Base-by-base conservation (phyloP, 2,888 invertebrate species). In the Scotopteryx bipunctaria region DNA sequence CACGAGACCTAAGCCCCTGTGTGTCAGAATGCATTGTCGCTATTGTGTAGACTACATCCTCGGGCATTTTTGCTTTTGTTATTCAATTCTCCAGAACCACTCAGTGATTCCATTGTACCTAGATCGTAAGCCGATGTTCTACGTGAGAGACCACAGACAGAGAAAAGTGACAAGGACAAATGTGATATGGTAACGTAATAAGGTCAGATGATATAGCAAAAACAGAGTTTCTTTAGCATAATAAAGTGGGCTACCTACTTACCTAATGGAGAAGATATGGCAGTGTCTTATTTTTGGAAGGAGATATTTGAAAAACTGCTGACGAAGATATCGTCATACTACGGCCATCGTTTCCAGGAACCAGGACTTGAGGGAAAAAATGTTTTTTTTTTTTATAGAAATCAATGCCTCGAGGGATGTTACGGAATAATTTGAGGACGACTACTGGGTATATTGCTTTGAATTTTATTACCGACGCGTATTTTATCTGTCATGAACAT, bases 41-140 rank as follows among this genome's bases (percentile, higher is more conserved):
- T 45, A 64, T 67, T 70, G 67, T 71, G 59, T 51, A 49, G 57
- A 45, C 46, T 53, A 44, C 50, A 56, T 60, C 62, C 61, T 61
- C 46, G 60, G 45, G 55, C 61, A 64, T 73, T 71, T 72, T 71
- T 66, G 66, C 66, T 72, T 78, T 82, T 83, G 80, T 81, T 53
- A 70, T 76, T 71, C 72, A 78, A 79, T 81, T 76, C 70, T 65
- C 54, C 43, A 57, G 68, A 67, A 69, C 67, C 66, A 63, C 66
- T 70, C 60, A 59, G 53, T 62, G 60, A 58, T 58, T 50, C 61
- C 61, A 66, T 74, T 74, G 72, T 72, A 58, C 47, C 57, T 40
- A 44, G 45, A 64, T 66, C 63, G 62, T 59, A 59, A 58, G 38
- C 65, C 64, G 64, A 66, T 63, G 51, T 55, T 62, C 58, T 60